These are phyloP conservation scores for Holotrichia oblita DNA, from an alignment of 1,140 invertebrate genomes.

Conservation along the genomic window DNA sequence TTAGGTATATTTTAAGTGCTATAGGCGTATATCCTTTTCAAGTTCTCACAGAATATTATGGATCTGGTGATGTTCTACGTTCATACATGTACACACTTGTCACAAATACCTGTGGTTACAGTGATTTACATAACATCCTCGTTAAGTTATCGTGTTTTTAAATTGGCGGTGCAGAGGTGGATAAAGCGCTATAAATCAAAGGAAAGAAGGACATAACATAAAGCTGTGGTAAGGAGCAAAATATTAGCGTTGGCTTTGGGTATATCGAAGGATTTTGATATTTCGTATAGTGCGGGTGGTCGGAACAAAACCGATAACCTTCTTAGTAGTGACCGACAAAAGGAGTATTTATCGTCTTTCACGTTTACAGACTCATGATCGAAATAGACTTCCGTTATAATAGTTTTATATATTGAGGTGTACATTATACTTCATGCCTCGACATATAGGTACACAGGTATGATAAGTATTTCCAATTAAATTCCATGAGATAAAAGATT, in stretches of 20 bases:
- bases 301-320: neutral
- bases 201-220: neutral
- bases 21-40: neutral
- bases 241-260: neutral
- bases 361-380: too few relatives aligned
- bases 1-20: too few relatives aligned
- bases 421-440: too few relatives aligned
- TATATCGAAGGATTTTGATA: neutral
- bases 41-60: neutral
- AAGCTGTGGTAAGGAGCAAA: neutral
- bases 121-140: constrained; percentile 7
- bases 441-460: too few relatives aligned
- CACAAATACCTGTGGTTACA: neutral
- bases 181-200: neutral
- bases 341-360: too few relatives aligned
- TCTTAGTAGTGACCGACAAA: too few relatives aligned
- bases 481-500: too few relatives aligned
- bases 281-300: neutral
- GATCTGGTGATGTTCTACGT: neutral
- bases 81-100: neutral
- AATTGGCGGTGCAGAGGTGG: neutral
- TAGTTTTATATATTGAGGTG: too few relatives aligned
- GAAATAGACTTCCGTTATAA: too few relatives aligned
- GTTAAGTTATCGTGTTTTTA: neutral
- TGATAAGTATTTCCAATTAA: too few relatives aligned